phyloP scores from a whole-genome alignment of 1,140 invertebrate genomes.

The Saxidomus purpurata region DNA sequence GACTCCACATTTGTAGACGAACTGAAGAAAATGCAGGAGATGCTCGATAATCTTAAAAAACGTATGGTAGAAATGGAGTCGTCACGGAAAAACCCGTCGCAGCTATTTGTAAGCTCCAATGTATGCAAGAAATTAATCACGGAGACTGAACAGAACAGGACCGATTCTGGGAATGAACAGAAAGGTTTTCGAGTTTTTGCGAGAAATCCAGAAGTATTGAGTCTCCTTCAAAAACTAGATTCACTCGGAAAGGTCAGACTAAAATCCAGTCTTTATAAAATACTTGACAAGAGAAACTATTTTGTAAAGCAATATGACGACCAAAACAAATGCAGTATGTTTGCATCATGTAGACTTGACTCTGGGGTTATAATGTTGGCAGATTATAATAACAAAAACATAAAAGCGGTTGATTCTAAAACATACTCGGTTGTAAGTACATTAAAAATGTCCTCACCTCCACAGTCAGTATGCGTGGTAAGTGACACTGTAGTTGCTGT shows the following conservation, averaged over 20 bases:
- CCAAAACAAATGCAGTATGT: background rate
- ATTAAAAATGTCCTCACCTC: no score
- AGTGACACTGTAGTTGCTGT: no score
- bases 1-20: background rate
- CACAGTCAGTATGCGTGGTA: no score
- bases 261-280: background rate
- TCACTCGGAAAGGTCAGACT: background rate
- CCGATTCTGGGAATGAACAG: no score
- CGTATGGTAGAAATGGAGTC: no score
- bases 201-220: no score
- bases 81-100: no score
- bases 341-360: background rate
- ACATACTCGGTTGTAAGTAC: no score
- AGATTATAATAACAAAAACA: no score
- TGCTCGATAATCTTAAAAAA: background rate
- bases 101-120: background rate
- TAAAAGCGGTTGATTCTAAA: no score
- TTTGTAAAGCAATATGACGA: background rate
- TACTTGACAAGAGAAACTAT: background rate
- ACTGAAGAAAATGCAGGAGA: background rate
- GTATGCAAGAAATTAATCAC: background rate
- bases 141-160: background rate
- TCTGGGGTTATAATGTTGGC: background rate
- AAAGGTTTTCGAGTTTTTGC: no score
- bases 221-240: background rate